These are phyloP conservation scores for Caenorhabditis wallacei DNA, from an alignment of 2,888 invertebrate species.

Conservation along the genomic window DNA sequence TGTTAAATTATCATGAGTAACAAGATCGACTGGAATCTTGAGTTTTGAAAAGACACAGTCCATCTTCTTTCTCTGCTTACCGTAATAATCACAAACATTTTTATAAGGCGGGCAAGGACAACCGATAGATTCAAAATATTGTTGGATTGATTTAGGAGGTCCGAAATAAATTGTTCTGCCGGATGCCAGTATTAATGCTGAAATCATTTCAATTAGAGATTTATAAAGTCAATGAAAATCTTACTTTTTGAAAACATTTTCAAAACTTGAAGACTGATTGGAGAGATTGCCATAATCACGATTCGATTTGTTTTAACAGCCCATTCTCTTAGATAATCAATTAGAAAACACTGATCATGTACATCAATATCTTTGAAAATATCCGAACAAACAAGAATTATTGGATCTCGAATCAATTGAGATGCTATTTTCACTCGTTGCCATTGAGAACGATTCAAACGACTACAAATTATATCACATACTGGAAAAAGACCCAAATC, in stretches of 20 bases:
- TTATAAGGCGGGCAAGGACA: slow-evolving; percentile 97
- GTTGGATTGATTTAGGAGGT: slow-evolving; percentile 89
- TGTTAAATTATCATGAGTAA: slow-evolving; percentile 94
- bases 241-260: slow-evolving; percentile 92
- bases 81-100: slow-evolving; percentile 96
- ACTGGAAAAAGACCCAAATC: slow-evolving; percentile 94
- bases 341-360: slow-evolving; percentile 95
- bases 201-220: slow-evolving; percentile 57
- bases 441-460: slow-evolving; percentile 92
- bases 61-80: slow-evolving; percentile 77
- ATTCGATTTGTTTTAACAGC: slow-evolving; percentile 88
- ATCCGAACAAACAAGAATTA: slow-evolving; percentile 92
- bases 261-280: slow-evolving; percentile 95
- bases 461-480: slow-evolving; percentile 90
- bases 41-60: neutral
- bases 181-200: slow-evolving; percentile 90
- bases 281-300: slow-evolving; percentile 93
- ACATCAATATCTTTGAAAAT: slow-evolving; percentile 94
- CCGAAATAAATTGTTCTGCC: slow-evolving; percentile 95
- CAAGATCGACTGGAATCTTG: slow-evolving; percentile 90
- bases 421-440: slow-evolving; percentile 93
- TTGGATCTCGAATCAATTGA: slow-evolving; percentile 89
- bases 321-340: slow-evolving; percentile 95
- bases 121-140: slow-evolving; percentile 92
- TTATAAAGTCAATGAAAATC: slow-evolving; percentile 12